Percentiles rank a stretch among this genome's conserved stretches.
Conservation (phyloP, 2,797 vertebrate species). For the Microtus californicus region DNA sequence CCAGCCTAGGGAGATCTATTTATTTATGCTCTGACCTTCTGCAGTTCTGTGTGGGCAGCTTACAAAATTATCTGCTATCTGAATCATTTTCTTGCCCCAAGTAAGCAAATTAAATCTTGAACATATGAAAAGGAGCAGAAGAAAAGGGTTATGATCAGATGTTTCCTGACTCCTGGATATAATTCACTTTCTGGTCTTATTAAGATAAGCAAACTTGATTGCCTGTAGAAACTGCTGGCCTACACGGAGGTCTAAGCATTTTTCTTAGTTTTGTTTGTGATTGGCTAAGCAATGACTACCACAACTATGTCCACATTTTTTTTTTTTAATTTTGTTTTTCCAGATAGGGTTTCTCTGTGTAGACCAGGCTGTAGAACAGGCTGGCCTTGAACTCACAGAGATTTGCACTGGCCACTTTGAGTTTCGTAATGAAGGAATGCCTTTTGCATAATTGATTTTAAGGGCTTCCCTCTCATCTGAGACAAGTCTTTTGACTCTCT, state of each 20-base stretch:
- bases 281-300: neutral
- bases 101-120: neutral
- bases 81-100: neutral
- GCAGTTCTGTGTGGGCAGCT: neutral
- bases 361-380: neutral
- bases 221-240: neutral
- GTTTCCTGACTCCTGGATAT: slow-evolving; percentile 29
- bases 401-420: neutral
- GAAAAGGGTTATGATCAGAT: neutral
- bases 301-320: neutral
- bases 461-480: neutral
- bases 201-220: neutral
- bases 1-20: neutral
- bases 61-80: neutral
- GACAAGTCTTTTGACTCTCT: neutral
- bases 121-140: neutral
- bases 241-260: neutral
- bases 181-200: neutral
- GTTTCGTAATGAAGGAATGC: neutral
- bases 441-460: neutral
- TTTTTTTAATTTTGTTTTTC: neutral
- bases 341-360: neutral
- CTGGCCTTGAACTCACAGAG: neutral
- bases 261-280: neutral
- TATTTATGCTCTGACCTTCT: neutral